phyloP scores from a whole-genome alignment of 2,797 vertebrate genomes.

The Euphonia xanthogaster region DNA sequence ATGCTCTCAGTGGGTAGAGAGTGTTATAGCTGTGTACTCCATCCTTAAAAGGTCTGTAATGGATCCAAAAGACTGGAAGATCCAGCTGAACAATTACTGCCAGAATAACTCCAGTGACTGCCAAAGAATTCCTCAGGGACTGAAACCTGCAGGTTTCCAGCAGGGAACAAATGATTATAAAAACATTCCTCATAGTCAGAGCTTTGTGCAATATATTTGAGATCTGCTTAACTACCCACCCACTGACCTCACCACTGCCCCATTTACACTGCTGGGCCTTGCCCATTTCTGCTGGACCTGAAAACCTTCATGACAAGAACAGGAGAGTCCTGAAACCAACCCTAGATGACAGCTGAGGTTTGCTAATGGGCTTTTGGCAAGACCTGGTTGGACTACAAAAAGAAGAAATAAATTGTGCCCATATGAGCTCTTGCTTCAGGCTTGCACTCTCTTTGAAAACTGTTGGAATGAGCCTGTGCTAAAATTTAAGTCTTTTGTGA shows the following conservation, averaged over 20 bases:
- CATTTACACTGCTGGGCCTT: background rate
- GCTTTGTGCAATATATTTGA: constrained; percentile 22
- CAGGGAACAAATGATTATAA: constrained; percentile 49
- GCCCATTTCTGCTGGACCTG: background rate
- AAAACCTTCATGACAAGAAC: background rate
- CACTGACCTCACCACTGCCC: constrained; percentile 15
- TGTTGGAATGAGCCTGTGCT: background rate
- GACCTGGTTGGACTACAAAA: background rate
- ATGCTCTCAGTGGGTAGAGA: background rate
- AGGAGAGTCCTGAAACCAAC: background rate
- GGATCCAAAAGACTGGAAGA: background rate
- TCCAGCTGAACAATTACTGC: constrained; percentile 17
- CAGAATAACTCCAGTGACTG: constrained; percentile 29
- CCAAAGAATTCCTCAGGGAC: constrained; percentile 32
- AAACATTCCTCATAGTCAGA: constrained; percentile 34
- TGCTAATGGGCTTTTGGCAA: background rate
- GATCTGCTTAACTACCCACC: constrained; percentile 24
- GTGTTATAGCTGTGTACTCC: background rate
- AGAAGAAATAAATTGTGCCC: constrained; percentile 8
- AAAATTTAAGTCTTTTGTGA: background rate
- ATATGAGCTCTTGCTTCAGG: constrained; percentile 1
- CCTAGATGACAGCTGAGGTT: background rate
- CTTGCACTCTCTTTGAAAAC: background rate
- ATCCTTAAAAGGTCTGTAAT: constrained; percentile 15
- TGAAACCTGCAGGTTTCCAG: constrained; percentile 40